Percentiles rank a stretch among this genome's conserved stretches.
Evolutionary conservation across 1,140 invertebrate species (phyloP).

Genomic region (Caenorhabditis briggsae): DNA sequence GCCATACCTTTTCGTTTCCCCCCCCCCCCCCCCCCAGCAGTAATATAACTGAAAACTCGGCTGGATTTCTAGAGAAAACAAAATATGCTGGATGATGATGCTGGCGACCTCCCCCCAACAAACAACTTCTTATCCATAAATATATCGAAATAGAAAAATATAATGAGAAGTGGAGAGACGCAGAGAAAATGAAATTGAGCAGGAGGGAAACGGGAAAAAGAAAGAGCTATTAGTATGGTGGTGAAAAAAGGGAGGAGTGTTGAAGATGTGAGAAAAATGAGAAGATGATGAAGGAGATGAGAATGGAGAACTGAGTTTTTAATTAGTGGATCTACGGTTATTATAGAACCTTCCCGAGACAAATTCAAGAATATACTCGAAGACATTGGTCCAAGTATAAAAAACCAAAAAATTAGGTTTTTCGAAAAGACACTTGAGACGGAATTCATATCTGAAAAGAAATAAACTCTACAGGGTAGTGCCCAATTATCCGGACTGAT

Average conservation of each 20-base stretch:
- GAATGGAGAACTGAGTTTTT: background rate
- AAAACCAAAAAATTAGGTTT: too few relatives aligned
- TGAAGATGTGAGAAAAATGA: background rate
- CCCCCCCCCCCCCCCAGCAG: too few relatives aligned
- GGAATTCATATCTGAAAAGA: too few relatives aligned
- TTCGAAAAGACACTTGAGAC: too few relatives aligned
- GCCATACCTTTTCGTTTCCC: background rate
- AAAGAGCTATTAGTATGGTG: conserved; percentile 13
- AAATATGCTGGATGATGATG: background rate
- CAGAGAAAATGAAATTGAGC: background rate
- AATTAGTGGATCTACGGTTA: background rate
- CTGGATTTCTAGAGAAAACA: background rate
- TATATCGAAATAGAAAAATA: background rate
- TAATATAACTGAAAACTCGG: too few relatives aligned
- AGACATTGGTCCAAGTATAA: too few relatives aligned
- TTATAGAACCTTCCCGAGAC: too few relatives aligned
- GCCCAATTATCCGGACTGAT: too few relatives aligned
- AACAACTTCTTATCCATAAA: conserved; percentile 44
- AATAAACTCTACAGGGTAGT: too few relatives aligned
- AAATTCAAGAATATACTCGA: too few relatives aligned
- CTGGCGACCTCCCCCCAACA: background rate
- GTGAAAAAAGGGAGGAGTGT: conserved; percentile 32
- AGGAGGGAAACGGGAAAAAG: background rate
- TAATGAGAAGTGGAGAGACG: background rate
- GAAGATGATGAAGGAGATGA: conserved; percentile 13